A percentile compares a stretch with the other conserved stretches of the same genome.
These are phyloP conservation scores for Pristionchus exspectatus DNA, from an alignment of 2,888 invertebrate genomes.

Conservation along the genomic window DNA sequence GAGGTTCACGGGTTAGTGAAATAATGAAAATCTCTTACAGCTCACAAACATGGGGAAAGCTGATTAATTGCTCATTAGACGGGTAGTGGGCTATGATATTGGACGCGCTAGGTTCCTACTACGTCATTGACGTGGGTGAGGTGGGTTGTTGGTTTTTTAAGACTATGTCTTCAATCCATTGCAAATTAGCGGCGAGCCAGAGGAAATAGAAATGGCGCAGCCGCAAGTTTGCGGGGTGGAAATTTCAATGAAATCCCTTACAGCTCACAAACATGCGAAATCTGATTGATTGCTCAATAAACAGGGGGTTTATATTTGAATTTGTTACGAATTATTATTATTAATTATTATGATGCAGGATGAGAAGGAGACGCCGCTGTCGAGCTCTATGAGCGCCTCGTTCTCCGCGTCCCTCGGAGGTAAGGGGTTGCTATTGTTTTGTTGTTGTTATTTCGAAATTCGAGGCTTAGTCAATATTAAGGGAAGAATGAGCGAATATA, in stretches of 20 bases:
- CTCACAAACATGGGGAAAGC: not conserved
- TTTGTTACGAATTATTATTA: too few relatives aligned
- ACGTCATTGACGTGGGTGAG: not conserved
- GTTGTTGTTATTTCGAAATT: not conserved
- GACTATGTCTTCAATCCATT: not conserved
- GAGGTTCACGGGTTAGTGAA: not conserved
- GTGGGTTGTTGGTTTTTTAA: not conserved
- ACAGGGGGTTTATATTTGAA: too few relatives aligned
- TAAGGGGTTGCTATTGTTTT: not conserved
- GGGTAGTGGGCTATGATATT: not conserved
- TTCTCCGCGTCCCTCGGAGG: conserved; percentile 54
- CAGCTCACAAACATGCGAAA: too few relatives aligned
- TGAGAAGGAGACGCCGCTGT: conserved; percentile 50
- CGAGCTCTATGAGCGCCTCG: conserved; percentile 53
- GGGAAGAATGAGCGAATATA: not conserved
- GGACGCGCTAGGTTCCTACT: not conserved
- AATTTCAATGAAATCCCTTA: too few relatives aligned
- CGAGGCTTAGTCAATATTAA: not conserved
- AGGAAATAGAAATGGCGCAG: not conserved
- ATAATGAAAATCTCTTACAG: not conserved
- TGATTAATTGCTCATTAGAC: too few relatives aligned
- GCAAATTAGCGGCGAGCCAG: not conserved
- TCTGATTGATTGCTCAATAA: too few relatives aligned
- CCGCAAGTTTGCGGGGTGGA: not conserved
- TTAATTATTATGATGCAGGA: too few relatives aligned